Base-by-base conservation (phyloP, 1,140 invertebrate genomes). In the Pomphorhynchus laevis region DNA sequence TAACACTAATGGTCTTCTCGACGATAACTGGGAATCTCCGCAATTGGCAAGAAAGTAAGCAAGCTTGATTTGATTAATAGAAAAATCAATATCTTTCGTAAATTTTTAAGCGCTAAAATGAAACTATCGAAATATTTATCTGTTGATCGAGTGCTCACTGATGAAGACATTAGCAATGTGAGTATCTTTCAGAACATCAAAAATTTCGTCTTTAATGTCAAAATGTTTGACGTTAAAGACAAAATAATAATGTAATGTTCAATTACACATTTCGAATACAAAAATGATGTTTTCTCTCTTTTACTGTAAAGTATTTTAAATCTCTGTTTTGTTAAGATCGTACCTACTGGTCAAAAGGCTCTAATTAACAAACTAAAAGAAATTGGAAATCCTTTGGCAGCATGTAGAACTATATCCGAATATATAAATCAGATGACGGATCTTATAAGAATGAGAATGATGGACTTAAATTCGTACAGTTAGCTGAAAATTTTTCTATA, bases 1-100 rank as follows among this genome's bases (percentile, higher is more conserved):
- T 1, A 91, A 98, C 51, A 95, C 84, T 0, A 95, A 95, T 59
- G 84, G 86, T 3, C 55, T 98, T 9, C 56, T 98, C 20, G 86
- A 98, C 53, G 89, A 93, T 52, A 84, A 95, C 53, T n/a, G n/a
- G 51, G 80, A 86, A 56, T 79, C 74, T 17, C 76, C 72, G 34
- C 36, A 24, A 37, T 37, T 33, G 29, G 34, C 20, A 34, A 42
- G 32, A 22, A 42, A 14, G 34, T 37, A 38, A 35, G 20, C 17
- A 42, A 42, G 34, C 23, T n/a, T n/a, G n/a, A n/a, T n/a, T n/a
- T n/a, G n/a, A n/a, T n/a, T n/a, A n/a, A n/a, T n/a, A n/a, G n/a
- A n/a, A n/a, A n/a, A n/a, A n/a, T n/a, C n/a, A n/a, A n/a, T n/a
- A n/a, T n/a, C n/a, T n/a, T n/a, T n/a, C n/a, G n/a, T n/a, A n/a